Percentiles rank a stretch among this genome's conserved stretches.
These are phyloP conservation scores for Galerucella pusilla DNA, from an alignment of 2,888 invertebrate species.

Conservation along the genomic window DNA sequence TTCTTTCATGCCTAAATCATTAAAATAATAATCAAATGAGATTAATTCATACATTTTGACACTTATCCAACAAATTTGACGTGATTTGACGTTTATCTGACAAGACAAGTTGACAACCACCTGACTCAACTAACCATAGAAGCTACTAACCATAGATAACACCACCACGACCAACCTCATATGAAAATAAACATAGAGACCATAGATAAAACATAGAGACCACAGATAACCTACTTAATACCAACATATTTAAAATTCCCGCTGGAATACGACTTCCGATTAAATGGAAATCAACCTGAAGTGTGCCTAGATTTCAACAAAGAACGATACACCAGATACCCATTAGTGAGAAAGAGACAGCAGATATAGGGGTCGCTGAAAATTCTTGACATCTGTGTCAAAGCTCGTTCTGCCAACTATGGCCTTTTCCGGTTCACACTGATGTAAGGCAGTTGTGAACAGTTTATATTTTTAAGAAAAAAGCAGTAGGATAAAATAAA, in stretches of 20 bases:
- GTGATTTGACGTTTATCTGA: conserved; percentile 22
- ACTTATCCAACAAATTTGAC: conserved; percentile 23
- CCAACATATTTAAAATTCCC: background rate
- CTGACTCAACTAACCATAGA: too few relatives aligned
- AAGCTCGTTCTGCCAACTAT: conserved; percentile 49
- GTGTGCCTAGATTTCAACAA: background rate
- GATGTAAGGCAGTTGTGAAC: conserved; percentile 57
- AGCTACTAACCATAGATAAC: too few relatives aligned
- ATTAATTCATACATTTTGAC: conserved; percentile 27
- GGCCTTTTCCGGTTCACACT: conserved; percentile 67
- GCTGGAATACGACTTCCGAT: background rate
- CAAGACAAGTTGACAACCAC: background rate
- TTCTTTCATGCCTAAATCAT: background rate
- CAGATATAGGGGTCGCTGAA: background rate
- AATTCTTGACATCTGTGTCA: conserved; percentile 14
- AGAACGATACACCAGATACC: background rate
- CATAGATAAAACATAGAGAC: too few relatives aligned
- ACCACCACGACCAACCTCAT: too few relatives aligned
- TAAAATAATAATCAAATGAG: conserved; percentile 11
- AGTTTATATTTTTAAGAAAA: conserved; percentile 46
- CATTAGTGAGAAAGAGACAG: background rate
- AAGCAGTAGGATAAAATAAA: conserved; percentile 14
- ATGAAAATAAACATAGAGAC: too few relatives aligned
- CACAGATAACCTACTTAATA: too few relatives aligned
- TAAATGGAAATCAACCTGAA: background rate